These are phyloP conservation scores for Schizaphis graminum DNA, from an alignment of 2,888 invertebrate species.

Conservation along the genomic window DNA sequence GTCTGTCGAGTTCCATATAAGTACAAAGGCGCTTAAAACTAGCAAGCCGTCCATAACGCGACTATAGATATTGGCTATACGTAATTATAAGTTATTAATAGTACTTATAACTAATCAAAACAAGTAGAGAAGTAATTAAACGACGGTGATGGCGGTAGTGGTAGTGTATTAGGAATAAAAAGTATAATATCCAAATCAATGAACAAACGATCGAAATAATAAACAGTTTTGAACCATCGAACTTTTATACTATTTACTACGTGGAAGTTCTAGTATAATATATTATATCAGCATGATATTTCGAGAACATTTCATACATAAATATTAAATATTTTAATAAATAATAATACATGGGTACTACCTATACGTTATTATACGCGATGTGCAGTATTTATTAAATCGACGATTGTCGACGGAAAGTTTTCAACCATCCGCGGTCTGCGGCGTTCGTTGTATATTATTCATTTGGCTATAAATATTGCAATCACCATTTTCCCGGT, in stretches of 20 bases:
- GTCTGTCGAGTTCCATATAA: not conserved
- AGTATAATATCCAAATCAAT: not conserved
- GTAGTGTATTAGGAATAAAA: too few species aligned
- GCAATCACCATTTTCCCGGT: not conserved
- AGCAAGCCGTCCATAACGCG: not conserved
- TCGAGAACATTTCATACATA: not conserved
- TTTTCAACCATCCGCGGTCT: slow-evolving; percentile 34
- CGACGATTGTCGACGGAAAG: slow-evolving; percentile 28
- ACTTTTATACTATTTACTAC: not conserved
- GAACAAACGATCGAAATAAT: not conserved
- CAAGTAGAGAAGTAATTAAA: not conserved
- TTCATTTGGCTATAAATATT: not conserved
- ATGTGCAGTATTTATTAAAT: not conserved
- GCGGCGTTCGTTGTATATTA: not conserved
- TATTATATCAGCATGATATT: not conserved
- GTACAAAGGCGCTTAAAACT: not conserved
- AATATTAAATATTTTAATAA: slow-evolving; percentile 8
- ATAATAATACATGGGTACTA: not conserved
- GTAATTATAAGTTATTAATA: not conserved
- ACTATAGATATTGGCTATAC: not conserved
- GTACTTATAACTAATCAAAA: not conserved
- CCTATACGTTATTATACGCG: not conserved
- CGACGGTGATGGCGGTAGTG: not conserved
- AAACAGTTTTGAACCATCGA: not conserved
- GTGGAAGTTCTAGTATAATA: not conserved